phyloP scores from a whole-genome alignment of 1,140 invertebrate genomes.

The Diabrotica virgifera region DNA sequence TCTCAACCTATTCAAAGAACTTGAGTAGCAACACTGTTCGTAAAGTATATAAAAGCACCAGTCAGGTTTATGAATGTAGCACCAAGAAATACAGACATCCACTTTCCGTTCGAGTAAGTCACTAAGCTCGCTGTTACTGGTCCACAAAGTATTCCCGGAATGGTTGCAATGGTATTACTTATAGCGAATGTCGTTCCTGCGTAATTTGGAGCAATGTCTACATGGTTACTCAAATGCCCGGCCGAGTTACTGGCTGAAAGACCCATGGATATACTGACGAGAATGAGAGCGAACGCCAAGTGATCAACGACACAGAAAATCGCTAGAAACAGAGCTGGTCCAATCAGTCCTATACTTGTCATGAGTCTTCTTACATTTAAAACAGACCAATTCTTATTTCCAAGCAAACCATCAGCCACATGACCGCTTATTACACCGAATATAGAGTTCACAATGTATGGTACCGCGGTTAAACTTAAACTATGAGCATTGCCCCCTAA shows the following conservation, averaged over 20 bases:
- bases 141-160: slow-evolving; percentile 76
- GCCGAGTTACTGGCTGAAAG: slow-evolving; percentile 76
- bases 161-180: slow-evolving; percentile 76
- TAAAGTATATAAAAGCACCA: slow-evolving; percentile 74
- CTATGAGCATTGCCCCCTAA: slow-evolving; percentile 68
- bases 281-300: slow-evolving; percentile 67
- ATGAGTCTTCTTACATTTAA: slow-evolving; percentile 71
- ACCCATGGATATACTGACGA: slow-evolving; percentile 76
- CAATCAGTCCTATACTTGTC: slow-evolving; percentile 74
- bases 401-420: slow-evolving; percentile 65
- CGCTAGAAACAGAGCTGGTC: slow-evolving; percentile 69
- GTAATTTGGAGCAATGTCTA: slow-evolving; percentile 77
- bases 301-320: slow-evolving; percentile 74
- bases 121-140: slow-evolving; percentile 76
- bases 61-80: slow-evolving; percentile 73
- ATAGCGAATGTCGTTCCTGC: slow-evolving; percentile 78
- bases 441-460: slow-evolving; percentile 74
- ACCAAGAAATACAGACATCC: slow-evolving; percentile 74
- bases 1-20: slow-evolving; percentile 52
- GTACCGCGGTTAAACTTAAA: slow-evolving; percentile 75
- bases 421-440: slow-evolving; percentile 73
- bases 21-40: slow-evolving; percentile 70
- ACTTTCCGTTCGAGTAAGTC: slow-evolving; percentile 66
- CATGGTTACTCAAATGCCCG: slow-evolving; percentile 77
- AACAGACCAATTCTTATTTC: slow-evolving; percentile 64